Base-by-base conservation (phyloP, 2,888 invertebrate species). In the Eristalis intricaria region DNA sequence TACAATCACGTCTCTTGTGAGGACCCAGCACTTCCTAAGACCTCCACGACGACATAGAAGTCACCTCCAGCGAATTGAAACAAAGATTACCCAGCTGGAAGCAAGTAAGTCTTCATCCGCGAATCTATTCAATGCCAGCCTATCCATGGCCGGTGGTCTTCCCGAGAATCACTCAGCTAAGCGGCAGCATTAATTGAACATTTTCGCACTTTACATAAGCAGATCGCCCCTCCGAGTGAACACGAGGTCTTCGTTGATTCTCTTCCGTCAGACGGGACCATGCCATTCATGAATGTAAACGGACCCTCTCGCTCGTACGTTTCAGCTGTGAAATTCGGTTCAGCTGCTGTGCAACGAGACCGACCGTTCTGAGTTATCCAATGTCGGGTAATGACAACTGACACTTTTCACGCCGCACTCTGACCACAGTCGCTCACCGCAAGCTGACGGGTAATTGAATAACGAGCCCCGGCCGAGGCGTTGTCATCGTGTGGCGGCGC, bases 371-470 rank as follows among this genome's bases (percentile, higher is more conserved):
- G 19, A 19, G 50, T 50, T 50, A 50, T 19, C 50, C 50, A 50
- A 50, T 19, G 50, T 19, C 50, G 19, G 8, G 50, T 50, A 50
- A 50, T 50, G 50, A 50, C 50, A 50, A 50, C 50, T 50, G 50
- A 50, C 50, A 50, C 50, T 50, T 50, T 50, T 50, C 50, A 50
- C 50, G 50, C 50, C 50, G 50, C 50, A 50, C 50, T 50, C 19
- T 19, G 50, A 19, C 50, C 50, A 50, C 50, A 50, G 50, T 50
- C 50, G 19, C 19, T 50, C 50, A 50, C 50, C 50, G 50, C 50
- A 50, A 50, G 19, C 50, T 50, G 60, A 60, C 60, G 11, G 58
- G 23, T 78, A 80, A 84, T 84, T 84, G 70, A 84, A 84, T 80
- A 79, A 79, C 58, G 4, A 83, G 78, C 58, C 23, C 4, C 23